Evolutionary conservation across 2,888 invertebrate species (phyloP).

Genomic region (Mamestra brassicae): DNA sequence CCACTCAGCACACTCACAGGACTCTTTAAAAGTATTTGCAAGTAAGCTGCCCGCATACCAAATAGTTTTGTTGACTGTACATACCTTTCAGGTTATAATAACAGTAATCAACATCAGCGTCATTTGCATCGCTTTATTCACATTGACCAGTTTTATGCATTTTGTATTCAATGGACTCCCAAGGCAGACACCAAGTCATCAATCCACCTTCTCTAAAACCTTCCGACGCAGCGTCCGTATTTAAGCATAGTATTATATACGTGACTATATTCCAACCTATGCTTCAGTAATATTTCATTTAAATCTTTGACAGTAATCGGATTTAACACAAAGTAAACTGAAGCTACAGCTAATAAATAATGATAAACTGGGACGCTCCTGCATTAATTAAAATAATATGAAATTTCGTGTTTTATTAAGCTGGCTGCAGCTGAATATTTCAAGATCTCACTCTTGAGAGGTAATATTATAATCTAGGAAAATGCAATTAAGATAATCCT

Average conservation of each 20-base stretch:
- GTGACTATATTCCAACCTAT: not conserved
- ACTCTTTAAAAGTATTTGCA: no score
- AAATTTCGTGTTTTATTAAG: conserved; percentile 25
- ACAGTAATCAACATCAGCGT: no score
- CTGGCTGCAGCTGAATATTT: conserved; percentile 29
- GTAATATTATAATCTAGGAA: conserved; percentile 23
- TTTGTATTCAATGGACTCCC: no score
- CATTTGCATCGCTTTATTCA: no score
- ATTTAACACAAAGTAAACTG: conserved; percentile 37
- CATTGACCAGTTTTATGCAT: no score
- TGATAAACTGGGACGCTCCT: conserved; percentile 23
- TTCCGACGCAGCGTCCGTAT: not conserved
- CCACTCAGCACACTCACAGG: no score
- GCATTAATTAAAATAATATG: conserved; percentile 41
- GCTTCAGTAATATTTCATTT: conserved; percentile 2
- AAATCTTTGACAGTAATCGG: conserved; percentile 30
- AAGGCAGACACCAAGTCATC: no score
- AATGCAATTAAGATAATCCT: conserved; percentile 22
- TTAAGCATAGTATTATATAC: not conserved
- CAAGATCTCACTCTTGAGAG: conserved; percentile 5
- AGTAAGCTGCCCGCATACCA: no score
- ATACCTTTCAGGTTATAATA: no score
- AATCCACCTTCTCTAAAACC: no score
- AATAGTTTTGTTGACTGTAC: no score
- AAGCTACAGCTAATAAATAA: conserved; percentile 38